A percentile compares a stretch with the other conserved stretches of the same genome.
Conservation (phyloP, 2,113 vertebrate species). For the Solea solea region DNA sequence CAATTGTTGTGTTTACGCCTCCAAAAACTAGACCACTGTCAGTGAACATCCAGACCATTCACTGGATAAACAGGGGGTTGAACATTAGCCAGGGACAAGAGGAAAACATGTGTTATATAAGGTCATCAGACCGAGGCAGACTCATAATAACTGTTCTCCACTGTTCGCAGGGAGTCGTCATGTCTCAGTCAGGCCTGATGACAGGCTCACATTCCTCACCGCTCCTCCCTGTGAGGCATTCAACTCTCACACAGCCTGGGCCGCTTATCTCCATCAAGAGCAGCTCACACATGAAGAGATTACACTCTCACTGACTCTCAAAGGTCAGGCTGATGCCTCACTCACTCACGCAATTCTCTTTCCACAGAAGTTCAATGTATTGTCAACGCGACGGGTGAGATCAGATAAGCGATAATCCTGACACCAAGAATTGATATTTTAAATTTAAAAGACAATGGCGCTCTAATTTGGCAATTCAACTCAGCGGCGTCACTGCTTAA, state of each 20-base stretch:
- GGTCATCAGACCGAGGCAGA: neutral
- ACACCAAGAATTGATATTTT: too few relatives aligned
- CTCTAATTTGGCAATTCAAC: too few relatives aligned
- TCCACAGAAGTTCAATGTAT: neutral
- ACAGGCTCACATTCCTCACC: slow-evolving; percentile 60
- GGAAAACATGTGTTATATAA: slow-evolving; percentile 1
- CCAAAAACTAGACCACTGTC: neutral
- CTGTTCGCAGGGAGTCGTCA: neutral
- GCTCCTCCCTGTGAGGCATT: slow-evolving; percentile 55
- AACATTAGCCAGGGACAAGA: slow-evolving; percentile 8
- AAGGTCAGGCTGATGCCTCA: slow-evolving; percentile 33
- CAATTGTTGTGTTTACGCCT: neutral
- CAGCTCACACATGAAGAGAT: slow-evolving; percentile 38
- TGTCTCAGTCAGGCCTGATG: slow-evolving; percentile 4
- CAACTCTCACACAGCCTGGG: neutral
- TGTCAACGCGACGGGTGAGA: neutral
- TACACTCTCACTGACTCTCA: slow-evolving; percentile 44
- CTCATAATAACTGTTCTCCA: neutral
- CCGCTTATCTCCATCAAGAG: slow-evolving; percentile 59
- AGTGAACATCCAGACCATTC: neutral
- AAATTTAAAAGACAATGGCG: too few relatives aligned
- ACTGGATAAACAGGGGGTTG: neutral
- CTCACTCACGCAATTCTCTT: slow-evolving; percentile 18
- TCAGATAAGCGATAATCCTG: too few relatives aligned
- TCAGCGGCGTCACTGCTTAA: too few relatives aligned